Evolutionary conservation across 1,140 invertebrate genomes (phyloP), one percentile per base, ranked within the genome.

Genomic region (Hetaerina americana): DNA sequence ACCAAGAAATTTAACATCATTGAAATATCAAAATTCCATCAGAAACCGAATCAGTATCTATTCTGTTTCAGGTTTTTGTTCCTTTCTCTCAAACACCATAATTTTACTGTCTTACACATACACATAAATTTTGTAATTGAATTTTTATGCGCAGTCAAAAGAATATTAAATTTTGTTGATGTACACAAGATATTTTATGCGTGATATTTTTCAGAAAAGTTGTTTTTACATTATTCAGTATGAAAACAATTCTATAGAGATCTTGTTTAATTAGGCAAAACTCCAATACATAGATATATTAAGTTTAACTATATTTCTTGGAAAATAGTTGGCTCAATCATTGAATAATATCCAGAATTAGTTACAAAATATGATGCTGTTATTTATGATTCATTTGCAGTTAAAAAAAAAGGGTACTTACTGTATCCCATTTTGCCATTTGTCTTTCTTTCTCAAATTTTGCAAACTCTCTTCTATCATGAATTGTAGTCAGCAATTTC

Each of bases 381-480:
- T 66, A 71, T 27, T 40, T 72, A 70, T 27, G 26, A 73, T 66
- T 73, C 72, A 71, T 66, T 66, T 0, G 25, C 5, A 71, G 74
- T 73, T 73, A 68, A 31, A 77, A 73, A 75, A 29, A 68, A 75
- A 69, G 66, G 70, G 74, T 68, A 79, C 83, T 84, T 81, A 98
- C 93, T 77, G 95, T 89, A 79, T 97, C 93, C 96, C 96, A 99
- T 79, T 94, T 93, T 68, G 96, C 93, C 83, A 92, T 93, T 85
- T 93, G 90, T 74, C 93, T 86, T 80, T 99, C 96, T 79, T 97
- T 96, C 80, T 98, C 94, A 81, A 99, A 99, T 76, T 92, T 91
- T 10, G 96, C 97, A 81, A 96, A 98, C 82, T 99, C 97, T 73
- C 94, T 83, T 69, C 94, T 86, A 81, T 99, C 97, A 77, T 98